Base-by-base conservation (phyloP, 2,797 vertebrate species). In the Hypotaenidia philippensis region DNA sequence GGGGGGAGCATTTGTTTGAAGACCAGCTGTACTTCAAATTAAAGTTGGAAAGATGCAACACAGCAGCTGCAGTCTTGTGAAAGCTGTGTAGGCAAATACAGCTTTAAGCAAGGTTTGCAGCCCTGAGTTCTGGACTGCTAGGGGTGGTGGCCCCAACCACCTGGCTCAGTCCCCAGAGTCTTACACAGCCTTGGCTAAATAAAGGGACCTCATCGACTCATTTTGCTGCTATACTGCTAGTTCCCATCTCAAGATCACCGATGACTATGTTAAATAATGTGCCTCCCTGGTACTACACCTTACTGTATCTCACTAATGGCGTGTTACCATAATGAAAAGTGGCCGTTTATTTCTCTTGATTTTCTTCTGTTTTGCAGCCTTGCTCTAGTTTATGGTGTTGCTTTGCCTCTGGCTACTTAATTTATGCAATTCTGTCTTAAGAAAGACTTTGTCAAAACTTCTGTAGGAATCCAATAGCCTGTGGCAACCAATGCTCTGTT, bases 391-490 rank as follows among this genome's bases (percentile, higher is more conserved):
- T 77, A 41, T 92, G 74, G 34, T 55, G 45, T 44, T 89, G 65
- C 65, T 93, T 95, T 89, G 81, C 76, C 61, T 78, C 55, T 86
- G 65, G 75, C 68, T 75, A 31, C 52, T 88, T 91, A 85, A 76
- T 90, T 96, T 81, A 53, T 66, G 55, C 82, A 89, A 70, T 87
- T 86, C 65, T 88, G 4, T 84, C 77, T 82, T 78, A 78, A 81
- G 76, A 87, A 83, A 90, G 78, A 56, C 74, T 96, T 90, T 34
- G 29, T 75, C 71, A 74, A 64, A 82, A 76, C 49, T 84, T 94
- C 64, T 91, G 29, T 64, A 29, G 68, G 83, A 83, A 87, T 82
- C 38, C 55, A 85, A 34, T 70, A 82, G 56, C 52, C 68, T 84
- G 22, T 87, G 87, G 56, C 70, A 91, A 90, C 22, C 53, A 50